phyloP scores from a whole-genome alignment of 2,113 vertebrate genomes.

The Glaucidium brasilianum region DNA sequence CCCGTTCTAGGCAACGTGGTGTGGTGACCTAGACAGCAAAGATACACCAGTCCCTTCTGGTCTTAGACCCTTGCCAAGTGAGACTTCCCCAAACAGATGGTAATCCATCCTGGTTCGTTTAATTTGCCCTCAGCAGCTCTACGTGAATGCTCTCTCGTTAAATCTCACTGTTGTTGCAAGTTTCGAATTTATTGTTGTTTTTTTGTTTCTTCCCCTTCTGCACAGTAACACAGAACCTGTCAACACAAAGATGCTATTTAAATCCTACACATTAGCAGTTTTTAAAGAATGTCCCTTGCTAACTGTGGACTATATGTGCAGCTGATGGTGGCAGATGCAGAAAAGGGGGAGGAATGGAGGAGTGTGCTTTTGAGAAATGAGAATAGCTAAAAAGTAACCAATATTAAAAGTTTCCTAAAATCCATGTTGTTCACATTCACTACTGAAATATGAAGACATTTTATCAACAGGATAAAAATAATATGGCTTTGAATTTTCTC shows the following conservation, averaged over 20 bases:
- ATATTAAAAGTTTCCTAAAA: not conserved
- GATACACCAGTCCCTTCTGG: conserved; percentile 17
- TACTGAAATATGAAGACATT: not conserved
- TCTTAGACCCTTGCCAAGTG: conserved; percentile 20
- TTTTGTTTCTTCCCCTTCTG: not conserved
- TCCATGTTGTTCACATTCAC: not conserved
- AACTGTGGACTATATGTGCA: not conserved
- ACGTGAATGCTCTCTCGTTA: not conserved
- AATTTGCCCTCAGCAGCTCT: conserved; percentile 24
- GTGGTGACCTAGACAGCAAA: not conserved
- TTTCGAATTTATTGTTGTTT: conserved; percentile 1
- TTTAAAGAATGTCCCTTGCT: not conserved
- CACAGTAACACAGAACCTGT: not conserved
- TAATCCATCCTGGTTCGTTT: not conserved
- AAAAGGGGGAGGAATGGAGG: not conserved
- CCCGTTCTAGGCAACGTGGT: not conserved
- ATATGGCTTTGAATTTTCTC: not conserved
- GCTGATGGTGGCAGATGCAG: not conserved
- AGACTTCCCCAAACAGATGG: conserved; percentile 52
- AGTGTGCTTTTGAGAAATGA: not conserved
- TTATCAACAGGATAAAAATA: not conserved
- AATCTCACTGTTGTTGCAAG: not conserved
- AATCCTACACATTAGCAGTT: not conserved
- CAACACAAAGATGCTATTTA: conserved; percentile 13
- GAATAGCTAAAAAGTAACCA: not conserved